These are phyloP conservation scores for Pterostichus niger DNA, from an alignment of 2,888 invertebrate species.

Conservation along the genomic window DNA sequence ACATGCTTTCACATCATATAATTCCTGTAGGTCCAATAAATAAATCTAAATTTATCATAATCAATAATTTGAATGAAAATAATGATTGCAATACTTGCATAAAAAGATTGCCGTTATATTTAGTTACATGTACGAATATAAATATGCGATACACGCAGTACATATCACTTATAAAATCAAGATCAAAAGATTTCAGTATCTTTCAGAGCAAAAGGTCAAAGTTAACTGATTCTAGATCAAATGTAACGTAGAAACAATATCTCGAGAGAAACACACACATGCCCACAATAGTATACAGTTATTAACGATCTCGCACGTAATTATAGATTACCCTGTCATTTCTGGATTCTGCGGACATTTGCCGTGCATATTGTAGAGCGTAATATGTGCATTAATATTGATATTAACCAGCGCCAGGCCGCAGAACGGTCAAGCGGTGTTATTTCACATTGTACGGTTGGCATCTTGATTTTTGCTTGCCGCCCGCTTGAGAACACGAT, in stretches of 20 bases:
- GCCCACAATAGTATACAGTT: constrained; percentile 33
- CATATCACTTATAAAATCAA: background rate
- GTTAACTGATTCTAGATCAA: constrained; percentile 29
- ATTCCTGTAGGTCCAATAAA: too few relatives aligned
- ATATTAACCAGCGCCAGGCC: constrained; percentile 33
- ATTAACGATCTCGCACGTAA: constrained; percentile 50
- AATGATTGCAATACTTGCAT: too few relatives aligned
- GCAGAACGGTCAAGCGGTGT: constrained; percentile 8
- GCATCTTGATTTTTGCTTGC: constrained; percentile 54
- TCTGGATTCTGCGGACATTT: constrained; percentile 11
- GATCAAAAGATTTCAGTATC: background rate
- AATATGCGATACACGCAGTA: too few relatives aligned
- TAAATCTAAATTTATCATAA: too few relatives aligned
- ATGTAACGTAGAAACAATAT: constrained; percentile 21
- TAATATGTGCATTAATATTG: constrained; percentile 50
- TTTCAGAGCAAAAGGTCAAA: constrained; percentile 29
- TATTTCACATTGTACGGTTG: constrained; percentile 54
- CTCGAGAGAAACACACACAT: background rate
- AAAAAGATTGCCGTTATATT: too few relatives aligned
- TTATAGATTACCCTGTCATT: constrained; percentile 54
- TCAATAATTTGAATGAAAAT: too few relatives aligned
- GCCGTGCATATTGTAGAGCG: constrained; percentile 14
- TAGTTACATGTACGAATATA: too few relatives aligned
- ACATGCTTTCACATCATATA: too few relatives aligned
- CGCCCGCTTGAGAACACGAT: constrained; percentile 48